Base-by-base conservation (phyloP, 2,113 vertebrate species). In the Callocephalon fimbriatum region DNA sequence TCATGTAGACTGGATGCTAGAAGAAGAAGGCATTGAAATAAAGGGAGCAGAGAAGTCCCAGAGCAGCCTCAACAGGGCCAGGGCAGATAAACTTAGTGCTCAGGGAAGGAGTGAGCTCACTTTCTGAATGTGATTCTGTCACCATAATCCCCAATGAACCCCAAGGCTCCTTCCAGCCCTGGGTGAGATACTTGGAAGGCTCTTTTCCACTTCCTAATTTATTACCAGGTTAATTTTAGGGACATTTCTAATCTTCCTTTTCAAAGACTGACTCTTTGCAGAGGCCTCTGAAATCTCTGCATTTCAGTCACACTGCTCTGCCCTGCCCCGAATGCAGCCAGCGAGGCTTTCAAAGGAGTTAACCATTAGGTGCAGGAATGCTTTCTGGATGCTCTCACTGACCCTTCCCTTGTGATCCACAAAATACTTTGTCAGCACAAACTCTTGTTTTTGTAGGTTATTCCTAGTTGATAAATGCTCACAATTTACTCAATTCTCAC, bases 401-500 rank as follows among this genome's bases (percentile, higher is more conserved):
- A 95, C 92, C 97, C 70, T 95, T 95, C 65, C 79, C 96, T 95
- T 84, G 92, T 97, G 90, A 95, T 67, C 86, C 50, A 51, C 66
- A 86, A 83, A 93, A 50, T 3, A 29, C 94, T 68, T 40, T 6
- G 88, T 95, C 95, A 97, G 94, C 96, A 85, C 0, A 15, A 94
- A 85, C 88, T 90, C 75, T 79, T 94, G 90, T 32, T 95, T 90
- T 71, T 1, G 3, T 47, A 63, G 75, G 59, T 54, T 67, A 58
- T 68, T 61, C 91, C 83, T 93, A 50, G 95, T 95, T 97, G 96
- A 95, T 95, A 87, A 95, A 95, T 73, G 92, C 68, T 80, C 68
- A 62, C 76, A 35, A 67, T 81, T 95, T 93, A 58, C 76, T 80
- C 80, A 53, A 2, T 85, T 95, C 80, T 89, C 67, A 35, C 76